Evolutionary conservation across 2,888 invertebrate genomes (phyloP).

Genomic region (Sialis fuliginosa): DNA sequence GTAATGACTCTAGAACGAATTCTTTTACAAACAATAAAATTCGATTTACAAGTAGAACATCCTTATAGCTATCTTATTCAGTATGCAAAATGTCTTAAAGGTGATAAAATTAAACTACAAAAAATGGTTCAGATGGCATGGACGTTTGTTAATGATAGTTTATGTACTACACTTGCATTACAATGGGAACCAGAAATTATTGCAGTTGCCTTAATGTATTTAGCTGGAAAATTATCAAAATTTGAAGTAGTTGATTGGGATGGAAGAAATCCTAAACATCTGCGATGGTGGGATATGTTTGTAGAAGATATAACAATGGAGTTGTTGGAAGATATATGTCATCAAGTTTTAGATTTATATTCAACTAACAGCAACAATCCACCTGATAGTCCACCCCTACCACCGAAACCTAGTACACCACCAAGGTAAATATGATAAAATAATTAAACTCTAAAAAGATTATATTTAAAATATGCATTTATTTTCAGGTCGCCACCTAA

Average conservation of each 20-base stretch:
- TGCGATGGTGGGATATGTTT: conserved; percentile 97
- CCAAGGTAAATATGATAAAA: conserved; percentile 13
- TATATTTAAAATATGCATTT: too few relatives aligned
- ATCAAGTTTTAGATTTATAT: conserved; percentile 86
- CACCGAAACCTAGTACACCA: conserved; percentile 12
- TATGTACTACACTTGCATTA: conserved; percentile 88
- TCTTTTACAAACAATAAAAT: conserved; percentile 92
- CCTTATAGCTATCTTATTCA: conserved; percentile 86
- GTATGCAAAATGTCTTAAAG: conserved; percentile 86
- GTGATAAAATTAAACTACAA: conserved; percentile 82
- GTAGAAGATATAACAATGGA: conserved; percentile 90
- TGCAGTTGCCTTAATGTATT: conserved; percentile 91
- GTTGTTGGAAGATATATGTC: conserved; percentile 90
- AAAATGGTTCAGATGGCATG: conserved; percentile 99
- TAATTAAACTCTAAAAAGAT: too few relatives aligned
- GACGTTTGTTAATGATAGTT: conserved; percentile 98
- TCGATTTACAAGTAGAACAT: conserved; percentile 95
- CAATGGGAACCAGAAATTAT: conserved; percentile 99
- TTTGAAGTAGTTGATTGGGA: conserved; percentile 91
- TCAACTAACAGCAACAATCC: conserved; percentile 50
- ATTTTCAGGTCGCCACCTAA: conserved; percentile 13
- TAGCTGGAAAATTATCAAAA: conserved; percentile 89
- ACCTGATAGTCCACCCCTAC: conserved; percentile 49
- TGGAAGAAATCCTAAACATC: conserved; percentile 55
- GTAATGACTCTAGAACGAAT: conserved; percentile 92